Evolutionary conservation across 2,888 invertebrate genomes (phyloP).

Genomic region (Drosophila antonietae): DNA sequence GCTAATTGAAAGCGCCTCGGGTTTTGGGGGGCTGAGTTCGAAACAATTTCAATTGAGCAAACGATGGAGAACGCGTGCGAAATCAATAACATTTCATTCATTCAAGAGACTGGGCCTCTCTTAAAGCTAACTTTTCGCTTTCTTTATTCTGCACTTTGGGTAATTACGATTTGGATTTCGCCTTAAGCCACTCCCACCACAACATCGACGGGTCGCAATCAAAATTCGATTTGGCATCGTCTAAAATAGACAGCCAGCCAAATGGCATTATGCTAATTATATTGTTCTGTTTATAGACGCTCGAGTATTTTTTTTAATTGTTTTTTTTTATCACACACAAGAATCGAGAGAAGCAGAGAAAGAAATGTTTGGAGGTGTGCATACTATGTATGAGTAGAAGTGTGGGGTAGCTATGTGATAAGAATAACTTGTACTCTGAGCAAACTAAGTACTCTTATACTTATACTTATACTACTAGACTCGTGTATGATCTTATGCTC

Average conservation of each 20-base stretch:
- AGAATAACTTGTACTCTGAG: no score
- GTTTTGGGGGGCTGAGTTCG: background rate
- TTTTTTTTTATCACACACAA: constrained; percentile 37
- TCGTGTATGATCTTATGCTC: background rate
- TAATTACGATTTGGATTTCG: constrained; percentile 20
- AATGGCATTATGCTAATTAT: constrained; percentile 63
- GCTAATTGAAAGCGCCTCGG: constrained; percentile 46
- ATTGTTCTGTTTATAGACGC: constrained; percentile 50
- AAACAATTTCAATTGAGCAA: constrained; percentile 5
- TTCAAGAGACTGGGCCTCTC: background rate
- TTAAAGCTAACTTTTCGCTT: constrained; percentile 6
- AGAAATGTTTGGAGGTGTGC: background rate
- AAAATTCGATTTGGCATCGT: constrained; percentile 50
- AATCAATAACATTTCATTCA: constrained; percentile 21
- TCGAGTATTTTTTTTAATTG: background rate
- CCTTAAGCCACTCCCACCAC: constrained; percentile 21
- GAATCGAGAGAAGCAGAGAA: background rate
- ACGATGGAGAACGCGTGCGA: background rate
- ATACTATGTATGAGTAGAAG: background rate
- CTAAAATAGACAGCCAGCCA: constrained; percentile 38
- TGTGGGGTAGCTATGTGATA: background rate
- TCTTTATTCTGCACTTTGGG: background rate
- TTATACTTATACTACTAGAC: no score
- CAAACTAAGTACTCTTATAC: no score
- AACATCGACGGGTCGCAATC: constrained; percentile 33